Base-by-base conservation (phyloP, 2,797 vertebrate genomes). In the Acrocephalus scirpaceus region DNA sequence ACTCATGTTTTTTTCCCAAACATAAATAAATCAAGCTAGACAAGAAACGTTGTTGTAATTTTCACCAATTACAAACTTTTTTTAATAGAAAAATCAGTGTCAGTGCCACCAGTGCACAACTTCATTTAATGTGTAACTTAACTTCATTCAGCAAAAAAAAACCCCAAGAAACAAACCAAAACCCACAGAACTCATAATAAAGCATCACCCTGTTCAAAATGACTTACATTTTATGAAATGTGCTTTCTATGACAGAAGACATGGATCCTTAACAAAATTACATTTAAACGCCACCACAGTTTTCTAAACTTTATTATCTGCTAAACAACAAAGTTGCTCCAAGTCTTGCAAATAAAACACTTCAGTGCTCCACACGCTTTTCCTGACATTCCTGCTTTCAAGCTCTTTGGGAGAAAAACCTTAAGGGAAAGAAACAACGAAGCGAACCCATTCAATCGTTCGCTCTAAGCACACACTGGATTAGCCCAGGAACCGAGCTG, bases 181-280 rank as follows among this genome's bases (percentile, higher is more conserved):
- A 26, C 10, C 2, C 1, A 9, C 5, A 50, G 3, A 77, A 77
- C 16, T 58, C 29, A 16, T 22, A 27, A 64, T 8, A 73, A 88
- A 66, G 13, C 21, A 50, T 18, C 25, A 15, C 2, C 22, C 40
- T 56, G 7, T 7, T 50, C 2, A 2, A 86, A 76, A 70, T 2
- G 0, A 32, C 2, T 50, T 32, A 3, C 3, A 18, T 32, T 67
- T 65, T 10, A 40, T 2, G 38, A 48, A 60, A 34, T 2, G 5
- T 15, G 27, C 15, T 60, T 60, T 54, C 80, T 73, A 19, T 3
- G 20, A 36, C 11, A 25, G 36, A 72, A 75, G 0, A 47, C 10
- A 13, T 0, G 0, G 2, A 21, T 36, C 26, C 47, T 45, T 48
- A 50, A 70, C 5, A 66, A 44, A 70, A 58, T 30, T 20, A 26